phyloP scores from a whole-genome alignment of 2,113 vertebrate genomes.

The Alligator sinensis region DNA sequence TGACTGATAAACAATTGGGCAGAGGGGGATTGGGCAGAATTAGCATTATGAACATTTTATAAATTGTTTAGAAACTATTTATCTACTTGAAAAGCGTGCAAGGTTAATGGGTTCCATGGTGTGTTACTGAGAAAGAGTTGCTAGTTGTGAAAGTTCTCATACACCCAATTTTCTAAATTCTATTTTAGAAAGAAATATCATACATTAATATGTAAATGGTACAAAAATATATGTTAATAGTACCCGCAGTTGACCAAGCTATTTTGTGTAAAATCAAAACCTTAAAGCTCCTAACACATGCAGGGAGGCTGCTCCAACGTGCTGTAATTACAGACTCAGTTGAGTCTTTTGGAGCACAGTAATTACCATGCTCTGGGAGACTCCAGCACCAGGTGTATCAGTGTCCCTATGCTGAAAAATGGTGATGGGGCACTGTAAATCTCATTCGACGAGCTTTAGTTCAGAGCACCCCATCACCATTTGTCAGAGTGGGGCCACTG shows the following conservation, averaged over 20 bases:
- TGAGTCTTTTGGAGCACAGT: no score
- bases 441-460: no score
- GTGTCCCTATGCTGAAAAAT: no score
- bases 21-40: background rate
- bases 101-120: background rate
- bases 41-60: background rate
- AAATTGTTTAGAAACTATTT: constrained; percentile 19
- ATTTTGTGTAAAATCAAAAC: background rate
- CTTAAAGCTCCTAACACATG: no score
- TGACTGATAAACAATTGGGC: background rate
- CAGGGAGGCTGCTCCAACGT: no score
- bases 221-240: background rate
- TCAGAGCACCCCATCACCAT: no score
- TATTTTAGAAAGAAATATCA: background rate
- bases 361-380: no score
- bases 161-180: background rate
- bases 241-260: background rate
- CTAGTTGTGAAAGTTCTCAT: background rate
- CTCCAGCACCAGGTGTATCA: no score
- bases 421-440: no score
- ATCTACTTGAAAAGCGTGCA: background rate
- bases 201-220: background rate
- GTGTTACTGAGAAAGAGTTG: background rate
- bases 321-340: no score
- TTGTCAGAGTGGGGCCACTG: no score